Evolutionary conservation across 1,140 invertebrate species (phyloP), one percentile per base, ranked within the genome.

Genomic region (Mya arenaria): DNA sequence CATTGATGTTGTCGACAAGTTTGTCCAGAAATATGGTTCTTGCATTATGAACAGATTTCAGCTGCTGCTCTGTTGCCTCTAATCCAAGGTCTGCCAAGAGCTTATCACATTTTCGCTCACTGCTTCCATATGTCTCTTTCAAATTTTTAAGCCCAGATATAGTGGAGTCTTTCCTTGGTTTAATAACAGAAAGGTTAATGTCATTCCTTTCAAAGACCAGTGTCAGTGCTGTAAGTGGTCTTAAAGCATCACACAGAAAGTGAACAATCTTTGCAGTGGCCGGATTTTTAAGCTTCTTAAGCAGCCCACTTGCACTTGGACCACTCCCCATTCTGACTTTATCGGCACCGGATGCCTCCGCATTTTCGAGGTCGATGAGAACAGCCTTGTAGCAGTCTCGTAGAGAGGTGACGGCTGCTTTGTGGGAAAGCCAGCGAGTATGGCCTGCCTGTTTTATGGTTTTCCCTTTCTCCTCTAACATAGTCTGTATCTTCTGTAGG

Each of bases 311-410:
- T 4, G 65, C 65, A 68, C 2, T 69, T 48, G 66, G 66, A 30
- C 66, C 66, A 48, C 8, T 23, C 32, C 63, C 34, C 25, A 66
- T 23, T 66, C 25, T 66, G 10, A 66, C 36, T 41, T 39, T 66
- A 5, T 66, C 63, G 44, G 37, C 44, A 6, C 63, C 63, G 25
- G 63, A 36, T 41, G 37, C 63, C 23, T 39, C 23, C 23, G 68
- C 39, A 71, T 71, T 71, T 32, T 71, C 68, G 8, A 71, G 34
- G 44, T 71, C 68, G 25, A 52, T 52, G 39, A 68, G 13, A n/a
- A 71, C 66, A 52, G 39, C 34, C 10, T 3, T 4, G 32, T 56
- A 73, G 56, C 48, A 15, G 30, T 58, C 69, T 58, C 37, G 37
- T 3, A 69, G 25, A 10, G 66, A 69, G 17, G n/a, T 3, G 15